A percentile compares a stretch with the other conserved stretches of the same genome.
phyloP scores from a whole-genome alignment of 2,888 invertebrate genomes.

The Caenorhabditis sp. region DNA sequence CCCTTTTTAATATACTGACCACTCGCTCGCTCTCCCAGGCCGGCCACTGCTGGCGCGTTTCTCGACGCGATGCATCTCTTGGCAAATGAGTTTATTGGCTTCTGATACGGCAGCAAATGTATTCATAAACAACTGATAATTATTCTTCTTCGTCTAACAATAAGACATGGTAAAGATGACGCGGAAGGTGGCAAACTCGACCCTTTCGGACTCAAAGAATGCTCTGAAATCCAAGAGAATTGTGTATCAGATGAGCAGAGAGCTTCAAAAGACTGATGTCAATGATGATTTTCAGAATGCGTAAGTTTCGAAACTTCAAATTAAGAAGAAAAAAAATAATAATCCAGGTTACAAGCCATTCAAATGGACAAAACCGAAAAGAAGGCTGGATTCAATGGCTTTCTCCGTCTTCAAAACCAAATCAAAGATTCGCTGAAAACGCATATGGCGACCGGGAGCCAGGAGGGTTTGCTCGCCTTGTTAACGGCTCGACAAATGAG shows the following conservation, averaged over 20 bases:
- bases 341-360: slow-evolving; percentile 24
- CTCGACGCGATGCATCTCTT: not conserved
- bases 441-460: slow-evolving; percentile 19
- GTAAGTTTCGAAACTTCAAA: slow-evolving; percentile 27
- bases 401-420: slow-evolving; percentile 11
- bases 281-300: slow-evolving; percentile 47
- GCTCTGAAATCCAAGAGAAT: slow-evolving; percentile 41
- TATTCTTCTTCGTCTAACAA: not conserved
- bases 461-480: slow-evolving; percentile 9
- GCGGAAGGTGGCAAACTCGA: not conserved
- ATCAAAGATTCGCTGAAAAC: slow-evolving; percentile 44
- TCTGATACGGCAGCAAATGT: not conserved
- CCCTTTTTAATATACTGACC: not conserved
- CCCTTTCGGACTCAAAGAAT: slow-evolving; percentile 1
- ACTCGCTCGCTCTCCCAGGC: not conserved
- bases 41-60: slow-evolving; percentile 3
- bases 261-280: slow-evolving; percentile 31
- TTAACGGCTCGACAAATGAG: slow-evolving; percentile 27
- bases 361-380: slow-evolving; percentile 23
- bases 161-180: slow-evolving; percentile 7
- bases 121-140: no score
- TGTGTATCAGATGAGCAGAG: slow-evolving; percentile 40
- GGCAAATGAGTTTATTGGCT: not conserved
- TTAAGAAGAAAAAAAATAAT: not conserved
- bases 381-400: slow-evolving; percentile 35